Evolutionary conservation across 2,888 invertebrate genomes (phyloP), one percentile per base, ranked within the genome.

Genomic region (Oeneis ivallda): DNA sequence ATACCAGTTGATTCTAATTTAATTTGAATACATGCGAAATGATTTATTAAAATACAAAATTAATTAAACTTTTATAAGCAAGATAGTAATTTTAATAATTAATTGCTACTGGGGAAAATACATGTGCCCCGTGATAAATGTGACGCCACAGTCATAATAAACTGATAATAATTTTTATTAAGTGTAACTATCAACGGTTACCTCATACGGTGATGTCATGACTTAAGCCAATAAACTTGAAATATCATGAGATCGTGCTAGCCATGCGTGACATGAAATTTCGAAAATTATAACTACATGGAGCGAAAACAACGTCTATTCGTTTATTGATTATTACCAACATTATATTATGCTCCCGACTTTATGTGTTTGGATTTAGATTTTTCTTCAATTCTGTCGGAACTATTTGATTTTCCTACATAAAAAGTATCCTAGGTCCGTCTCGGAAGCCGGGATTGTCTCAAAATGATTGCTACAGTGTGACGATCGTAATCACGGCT

Each of bases 121-220:
- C 62, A 60, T 65, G 67, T 72, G 69, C 69, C 67, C 63, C 64
- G 65, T 72, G 68, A 74, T 74, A 71, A 74, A 75, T 68, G 69
- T 71, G 71, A 74, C 68, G 67, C 65, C 71, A 67, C 74, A 74
- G 80, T 87, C 87, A 87, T 86, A 87, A 54, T 86, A 85, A 86
- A 81, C 85, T 47, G 45, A 10, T 67, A 47, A 66, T 63, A 52
- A 52, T 65, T 85, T 84, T 85, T 83, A 83, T 84, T 80, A 84
- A 85, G 79, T 80, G 77, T 80, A 76, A 75, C 82, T 81, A 81
- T 87, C 85, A 83, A 79, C 83, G 84, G 77, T 81, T 82, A 85
- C 87, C 87, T 81, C 86, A 86, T 89, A 87, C 79, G 76, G 86
- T 80, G 88, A 85, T 89, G 86, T 87, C 90, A 90, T 89, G 89